Conservation (phyloP, 1,140 invertebrate species). For the Piezodorus guildinii region DNA sequence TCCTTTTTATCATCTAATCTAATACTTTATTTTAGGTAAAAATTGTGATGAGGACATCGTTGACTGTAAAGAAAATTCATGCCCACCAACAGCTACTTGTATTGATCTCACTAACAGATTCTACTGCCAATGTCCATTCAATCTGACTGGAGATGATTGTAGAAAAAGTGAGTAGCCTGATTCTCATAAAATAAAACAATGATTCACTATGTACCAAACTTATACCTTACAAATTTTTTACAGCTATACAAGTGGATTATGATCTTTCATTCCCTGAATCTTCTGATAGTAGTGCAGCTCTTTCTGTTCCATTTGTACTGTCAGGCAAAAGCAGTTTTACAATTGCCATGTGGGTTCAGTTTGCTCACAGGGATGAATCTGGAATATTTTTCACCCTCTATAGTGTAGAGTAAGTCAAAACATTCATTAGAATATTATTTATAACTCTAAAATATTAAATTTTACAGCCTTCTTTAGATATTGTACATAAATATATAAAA, state of each 20-base stretch:
- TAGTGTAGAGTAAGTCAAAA: constrained; percentile 53
- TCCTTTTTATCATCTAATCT: background rate
- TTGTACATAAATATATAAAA: background rate
- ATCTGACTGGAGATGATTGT: constrained; percentile 90
- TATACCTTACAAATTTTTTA: constrained; percentile 28
- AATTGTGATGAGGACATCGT: constrained; percentile 87
- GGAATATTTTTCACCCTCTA: constrained; percentile 92
- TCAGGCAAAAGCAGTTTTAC: constrained; percentile 69
- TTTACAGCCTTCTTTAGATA: background rate
- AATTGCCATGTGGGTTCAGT: constrained; percentile 92
- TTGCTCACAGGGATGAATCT: constrained; percentile 73
- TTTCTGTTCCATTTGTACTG: constrained; percentile 74
- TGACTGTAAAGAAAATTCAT: constrained; percentile 87
- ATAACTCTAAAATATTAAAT: background rate
- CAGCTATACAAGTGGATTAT: constrained; percentile 89
- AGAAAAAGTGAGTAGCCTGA: constrained; percentile 62
- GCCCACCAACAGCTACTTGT: constrained; percentile 85
- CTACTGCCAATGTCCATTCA: constrained; percentile 92
- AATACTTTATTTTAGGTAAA: constrained; percentile 47
- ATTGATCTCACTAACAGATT: constrained; percentile 86
- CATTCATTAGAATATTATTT: background rate
- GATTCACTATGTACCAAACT: background rate
- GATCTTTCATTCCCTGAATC: constrained; percentile 90
- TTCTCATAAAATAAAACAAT: background rate
- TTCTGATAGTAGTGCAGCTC: constrained; percentile 71